Percentiles rank a stretch among this genome's conserved stretches.
phyloP scores from a whole-genome alignment of 2,797 vertebrate genomes.

The Crenuchus spilurus region DNA sequence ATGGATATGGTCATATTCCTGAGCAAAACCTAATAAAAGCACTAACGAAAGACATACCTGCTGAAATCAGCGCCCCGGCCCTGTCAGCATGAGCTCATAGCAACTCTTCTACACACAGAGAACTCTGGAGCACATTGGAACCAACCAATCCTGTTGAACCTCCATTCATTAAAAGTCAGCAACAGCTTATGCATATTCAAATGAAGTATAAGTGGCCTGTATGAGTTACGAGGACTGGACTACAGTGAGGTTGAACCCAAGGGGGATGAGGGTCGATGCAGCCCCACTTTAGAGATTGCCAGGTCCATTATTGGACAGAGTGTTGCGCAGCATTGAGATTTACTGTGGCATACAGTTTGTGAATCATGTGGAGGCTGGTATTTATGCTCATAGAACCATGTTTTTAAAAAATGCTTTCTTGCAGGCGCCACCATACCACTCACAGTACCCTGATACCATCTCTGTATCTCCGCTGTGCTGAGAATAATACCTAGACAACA shows the following conservation, averaged over 20 bases:
- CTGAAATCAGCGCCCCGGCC: conserved; percentile 50
- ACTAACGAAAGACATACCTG: conserved; percentile 62
- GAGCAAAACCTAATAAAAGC: conserved; percentile 55
- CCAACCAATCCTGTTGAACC: conserved; percentile 27
- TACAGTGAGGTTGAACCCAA: conserved; percentile 28
- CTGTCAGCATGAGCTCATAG: conserved; percentile 74
- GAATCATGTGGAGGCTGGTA: no score
- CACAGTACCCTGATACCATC: no score
- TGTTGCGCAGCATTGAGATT: conserved; percentile 43
- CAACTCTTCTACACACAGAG: conserved; percentile 44
- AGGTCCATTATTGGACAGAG: conserved; percentile 28
- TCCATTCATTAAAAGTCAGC: conserved; percentile 40
- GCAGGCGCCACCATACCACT: no score
- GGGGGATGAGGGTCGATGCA: conserved; percentile 49
- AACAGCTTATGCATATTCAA: conserved; percentile 40
- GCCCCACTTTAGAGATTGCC: conserved; percentile 58
- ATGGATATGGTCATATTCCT: conserved; percentile 62
- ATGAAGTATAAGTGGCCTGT: conserved; percentile 34
- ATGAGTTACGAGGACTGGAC: conserved; percentile 52
- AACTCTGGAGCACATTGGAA: conserved; percentile 37
- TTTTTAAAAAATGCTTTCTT: no score
- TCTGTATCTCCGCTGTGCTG: no score
- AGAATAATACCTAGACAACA: no score
- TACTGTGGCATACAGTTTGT: no score
- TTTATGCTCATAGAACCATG: no score